phyloP scores from a whole-genome alignment of 2,888 invertebrate species.

The Polymixis lichenea region DNA sequence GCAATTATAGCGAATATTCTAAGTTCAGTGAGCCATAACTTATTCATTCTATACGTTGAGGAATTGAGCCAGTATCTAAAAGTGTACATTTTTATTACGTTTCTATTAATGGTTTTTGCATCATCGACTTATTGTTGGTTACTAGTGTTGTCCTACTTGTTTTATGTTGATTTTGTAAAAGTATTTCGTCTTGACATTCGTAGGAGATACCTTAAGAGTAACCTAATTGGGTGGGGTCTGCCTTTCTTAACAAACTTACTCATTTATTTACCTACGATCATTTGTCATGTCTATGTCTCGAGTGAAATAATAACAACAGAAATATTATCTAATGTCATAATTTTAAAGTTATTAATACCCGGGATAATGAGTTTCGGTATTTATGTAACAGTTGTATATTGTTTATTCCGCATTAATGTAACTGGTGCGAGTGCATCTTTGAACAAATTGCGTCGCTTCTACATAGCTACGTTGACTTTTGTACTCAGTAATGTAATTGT shows the following conservation, averaged over 20 bases:
- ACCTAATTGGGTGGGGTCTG: slow-evolving; percentile 24
- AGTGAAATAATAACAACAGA: neutral
- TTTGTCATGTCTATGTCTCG: neutral
- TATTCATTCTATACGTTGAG: too few species aligned
- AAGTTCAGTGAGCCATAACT: too few species aligned
- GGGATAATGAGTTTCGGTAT: slow-evolving; percentile 16
- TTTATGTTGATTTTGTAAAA: slow-evolving; percentile 32
- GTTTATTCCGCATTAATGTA: neutral
- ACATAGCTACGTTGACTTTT: slow-evolving; percentile 29
- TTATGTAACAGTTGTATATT: slow-evolving; percentile 5
- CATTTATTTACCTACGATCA: neutral
- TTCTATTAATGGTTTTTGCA: neutral
- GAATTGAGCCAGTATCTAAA: neutral
- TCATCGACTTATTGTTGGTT: slow-evolving; percentile 8
- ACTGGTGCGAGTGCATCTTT: neutral
- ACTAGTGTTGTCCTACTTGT: slow-evolving; percentile 16
- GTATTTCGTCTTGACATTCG: slow-evolving; percentile 16
- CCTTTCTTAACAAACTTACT: neutral
- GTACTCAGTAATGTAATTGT: slow-evolving; percentile 16
- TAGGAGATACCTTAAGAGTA: slow-evolving; percentile 15
- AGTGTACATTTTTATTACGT: neutral
- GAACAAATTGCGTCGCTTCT: slow-evolving; percentile 22
- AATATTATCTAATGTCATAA: neutral
- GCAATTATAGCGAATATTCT: neutral
- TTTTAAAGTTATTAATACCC: slow-evolving; percentile 10